A percentile compares a stretch with the other conserved stretches of the same genome.
phyloP scores from a whole-genome alignment of 2,888 invertebrate species.

The Microplitis deprimator region DNA sequence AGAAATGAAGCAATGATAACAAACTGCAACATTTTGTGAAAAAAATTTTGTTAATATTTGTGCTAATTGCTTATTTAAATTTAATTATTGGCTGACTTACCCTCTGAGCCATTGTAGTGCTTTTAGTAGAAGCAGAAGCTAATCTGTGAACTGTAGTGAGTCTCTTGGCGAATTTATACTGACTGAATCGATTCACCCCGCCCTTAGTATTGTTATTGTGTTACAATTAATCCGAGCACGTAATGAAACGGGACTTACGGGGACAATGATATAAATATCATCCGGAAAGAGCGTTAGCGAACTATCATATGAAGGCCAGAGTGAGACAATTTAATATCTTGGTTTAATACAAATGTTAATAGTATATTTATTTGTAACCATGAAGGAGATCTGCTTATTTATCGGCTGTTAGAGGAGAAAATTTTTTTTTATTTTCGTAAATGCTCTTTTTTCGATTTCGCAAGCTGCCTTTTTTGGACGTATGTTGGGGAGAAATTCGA shows the following conservation, averaged over 20 bases:
- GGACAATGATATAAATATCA: constrained; percentile 27
- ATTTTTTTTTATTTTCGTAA: constrained; percentile 10
- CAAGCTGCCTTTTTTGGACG: neutral
- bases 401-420: constrained; percentile 11
- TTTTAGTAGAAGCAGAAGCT: constrained; percentile 37
- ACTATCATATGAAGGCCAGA: constrained; percentile 31
- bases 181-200: constrained; percentile 54
- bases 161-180: constrained; percentile 53
- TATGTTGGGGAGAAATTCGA: constrained; percentile 35
- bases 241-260: constrained; percentile 30
- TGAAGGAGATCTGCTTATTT: constrained; percentile 28
- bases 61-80: neutral
- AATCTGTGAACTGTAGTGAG: constrained; percentile 44
- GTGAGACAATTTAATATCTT: constrained; percentile 35
- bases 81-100: constrained; percentile 50
- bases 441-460: constrained; percentile 10
- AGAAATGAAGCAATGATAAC: constrained; percentile 56
- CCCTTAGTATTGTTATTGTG: constrained; percentile 44
- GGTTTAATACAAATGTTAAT: neutral
- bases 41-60: constrained; percentile 12
- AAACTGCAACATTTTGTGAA: constrained; percentile 48
- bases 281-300: constrained; percentile 27
- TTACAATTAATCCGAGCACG: constrained; percentile 46
- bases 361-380: constrained; percentile 21
- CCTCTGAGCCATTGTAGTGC: constrained; percentile 56